phyloP scores from a whole-genome alignment of 2,797 vertebrate genomes.

The Lutra lutra region DNA sequence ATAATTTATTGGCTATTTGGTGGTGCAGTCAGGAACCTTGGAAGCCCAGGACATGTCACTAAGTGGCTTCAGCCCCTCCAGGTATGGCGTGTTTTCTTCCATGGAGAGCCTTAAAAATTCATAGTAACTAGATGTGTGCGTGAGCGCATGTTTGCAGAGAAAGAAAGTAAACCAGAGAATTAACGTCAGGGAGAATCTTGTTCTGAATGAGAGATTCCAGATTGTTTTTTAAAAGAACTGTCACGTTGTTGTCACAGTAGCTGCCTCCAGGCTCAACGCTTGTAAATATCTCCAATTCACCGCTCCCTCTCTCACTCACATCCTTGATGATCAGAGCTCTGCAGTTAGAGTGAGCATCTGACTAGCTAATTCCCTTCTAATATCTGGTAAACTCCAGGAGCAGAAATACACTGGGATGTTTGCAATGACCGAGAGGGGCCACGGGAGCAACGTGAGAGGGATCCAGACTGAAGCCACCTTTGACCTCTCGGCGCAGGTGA shows the following conservation, averaged over 20 bases:
- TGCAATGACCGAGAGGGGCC: conserved; percentile 85
- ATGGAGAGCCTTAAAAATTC: not conserved
- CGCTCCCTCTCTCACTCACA: not conserved
- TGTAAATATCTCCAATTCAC: not conserved
- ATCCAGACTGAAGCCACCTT: conserved; percentile 84
- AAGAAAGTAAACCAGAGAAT: not conserved
- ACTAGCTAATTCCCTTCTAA: not conserved
- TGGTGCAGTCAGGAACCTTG: conserved; percentile 83
- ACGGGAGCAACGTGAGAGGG: conserved; percentile 84
- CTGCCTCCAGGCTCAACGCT: not conserved
- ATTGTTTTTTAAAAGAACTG: not conserved
- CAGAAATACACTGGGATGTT: conserved; percentile 85
- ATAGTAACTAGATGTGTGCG: not conserved
- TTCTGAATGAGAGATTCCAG: not conserved
- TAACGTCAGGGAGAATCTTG: not conserved
- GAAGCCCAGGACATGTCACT: conserved; percentile 80
- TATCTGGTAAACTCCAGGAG: conserved; percentile 70
- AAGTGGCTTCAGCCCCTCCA: conserved; percentile 83
- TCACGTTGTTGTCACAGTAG: not conserved
- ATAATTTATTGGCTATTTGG: conserved; percentile 85
- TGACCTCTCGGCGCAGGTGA: conserved; percentile 83
- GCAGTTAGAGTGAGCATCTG: not conserved
- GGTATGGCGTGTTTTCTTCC: conserved; percentile 55
- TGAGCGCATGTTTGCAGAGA: not conserved
- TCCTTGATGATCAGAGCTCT: not conserved